Evolutionary conservation across 1,140 invertebrate species (phyloP).

Genomic region (Aphaenogaster floridana): DNA sequence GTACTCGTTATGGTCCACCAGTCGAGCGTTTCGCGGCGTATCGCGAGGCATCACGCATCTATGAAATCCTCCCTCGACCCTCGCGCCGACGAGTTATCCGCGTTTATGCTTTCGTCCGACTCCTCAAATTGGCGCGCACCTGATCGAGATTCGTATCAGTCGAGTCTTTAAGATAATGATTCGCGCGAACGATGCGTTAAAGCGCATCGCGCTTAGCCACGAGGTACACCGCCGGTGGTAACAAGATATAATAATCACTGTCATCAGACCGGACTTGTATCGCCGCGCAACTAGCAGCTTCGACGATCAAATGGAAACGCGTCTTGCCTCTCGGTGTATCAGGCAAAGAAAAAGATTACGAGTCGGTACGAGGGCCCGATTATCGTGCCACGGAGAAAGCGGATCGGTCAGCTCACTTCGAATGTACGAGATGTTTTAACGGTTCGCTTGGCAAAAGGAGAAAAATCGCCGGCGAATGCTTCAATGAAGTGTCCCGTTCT

Average conservation of each 20-base stretch:
- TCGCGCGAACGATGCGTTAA: conserved; percentile 75
- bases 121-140: conserved; percentile 67
- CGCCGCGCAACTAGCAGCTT: conserved; percentile 54
- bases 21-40: conserved; percentile 21
- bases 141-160: conserved; percentile 74
- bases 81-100: conserved; percentile 48
- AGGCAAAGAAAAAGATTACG: conserved; percentile 55
- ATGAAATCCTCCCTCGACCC: conserved; percentile 18
- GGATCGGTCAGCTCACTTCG: conserved; percentile 23
- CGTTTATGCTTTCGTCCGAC: conserved; percentile 25
- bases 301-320: conserved; percentile 70
- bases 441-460: conserved; percentile 12
- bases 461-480: not conserved
- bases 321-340: conserved; percentile 53
- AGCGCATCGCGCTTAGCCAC: conserved; percentile 62
- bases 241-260: conserved; percentile 80
- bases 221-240: conserved; percentile 73
- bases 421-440: conserved; percentile 53
- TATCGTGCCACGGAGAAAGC: conserved; percentile 62
- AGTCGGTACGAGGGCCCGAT: conserved; percentile 58
- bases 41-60: conserved; percentile 45
- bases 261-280: conserved; percentile 73
- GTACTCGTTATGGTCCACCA: conserved; percentile 45
- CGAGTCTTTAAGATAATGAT: conserved; percentile 76
- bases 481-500: conserved; percentile 40